Base-by-base conservation (phyloP, 1,140 invertebrate genomes). In the Trichonephila clavipes region DNA sequence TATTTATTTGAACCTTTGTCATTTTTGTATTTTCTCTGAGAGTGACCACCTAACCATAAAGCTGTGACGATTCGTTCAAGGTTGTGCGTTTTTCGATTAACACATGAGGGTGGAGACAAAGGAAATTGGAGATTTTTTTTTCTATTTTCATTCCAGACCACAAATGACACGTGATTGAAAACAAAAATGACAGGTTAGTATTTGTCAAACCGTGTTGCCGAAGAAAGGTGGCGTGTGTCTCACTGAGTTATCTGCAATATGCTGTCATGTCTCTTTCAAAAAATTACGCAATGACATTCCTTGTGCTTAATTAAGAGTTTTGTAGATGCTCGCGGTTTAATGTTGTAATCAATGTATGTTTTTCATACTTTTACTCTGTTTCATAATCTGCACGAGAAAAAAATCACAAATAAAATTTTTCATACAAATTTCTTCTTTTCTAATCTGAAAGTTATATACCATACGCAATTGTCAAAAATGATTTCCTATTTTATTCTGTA, bases 21-120 rank as follows among this genome's bases (percentile, higher is more conserved):
- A 62, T 82, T 90, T 90, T 82, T 34, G 59, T 90, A 28, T 28
- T 34, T 61, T 77, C 21, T 77, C 18, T 12, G 72, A 77, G 16
- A 83, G 77, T 72, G 91, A 92, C 83, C 91, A 92, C 28, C 91
- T 72, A 77, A 92, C 81, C 91, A 87, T 92, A 69, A 92, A 83
- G 59, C 91, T 92, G 83, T 92, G 64, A 92, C 83, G 91, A 44
- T 40, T 19, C 18, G 18, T 40, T 92, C 91, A 92, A 92, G 91
- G 91, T 92, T 83, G 81, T 24, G 34, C 34, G 62, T 62, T 88
- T 51, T 24, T 83, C 44, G 51, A 58, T 83, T 59, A 51, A 83
- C n/a, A 77, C 72, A 18, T 77, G 18, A 34, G 28, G 72, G 51
- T 83, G 82, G 82, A 83, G 51, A 83, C 51, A 83, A 83, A 83